Evolutionary conservation across 2,888 invertebrate genomes (phyloP), one percentile per base, ranked within the genome.

Genomic region (Drosophila paucipuncta): DNA sequence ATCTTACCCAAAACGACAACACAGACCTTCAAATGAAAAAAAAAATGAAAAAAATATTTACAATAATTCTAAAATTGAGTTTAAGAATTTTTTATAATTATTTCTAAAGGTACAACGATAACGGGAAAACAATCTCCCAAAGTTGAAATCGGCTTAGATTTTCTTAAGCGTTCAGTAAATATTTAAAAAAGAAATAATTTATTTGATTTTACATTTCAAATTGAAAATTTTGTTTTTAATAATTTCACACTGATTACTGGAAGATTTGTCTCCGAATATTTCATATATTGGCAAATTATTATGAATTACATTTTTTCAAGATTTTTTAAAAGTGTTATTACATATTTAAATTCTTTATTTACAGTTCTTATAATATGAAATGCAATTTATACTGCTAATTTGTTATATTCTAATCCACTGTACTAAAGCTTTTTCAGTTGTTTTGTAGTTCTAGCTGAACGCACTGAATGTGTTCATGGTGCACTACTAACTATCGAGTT

Each of bases 401-500:
- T 31, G 22, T 0, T 10, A 2, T 31, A 30, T 35, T 6, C 1
- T 16, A 10, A 11, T 33, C 70, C 78, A 80, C 72, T 67, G 82
- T 81, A 10, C 31, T 10, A 2, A 10, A 25, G 4, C 22, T 6
- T 30, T 18, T n/a, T 63, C 16, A 35, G 57, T 55, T 30, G 28
- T 80, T 78, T 69, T 82, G 73, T 80, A 82, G 66, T 78, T 80
- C 71, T 74, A 68, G 73, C 69, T 78, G 59, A 79, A 49, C 73
- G 77, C 68, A 59, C 57, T 62, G 75, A 68, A 74, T 76, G 80
- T 76, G 80, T 63, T 83, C 82, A 82, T 69, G 74, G 83, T 69
- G 47, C 60, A 79, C 59, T 57, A 39, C 65, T 68, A 65, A 68
- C 49, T 65, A 65, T 52, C 43, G 47, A 33, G 50, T 33, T 67